Percentiles rank a stretch among this genome's conserved stretches.
phyloP scores from a whole-genome alignment of 2,888 invertebrate species.

The Andricus curvator region DNA sequence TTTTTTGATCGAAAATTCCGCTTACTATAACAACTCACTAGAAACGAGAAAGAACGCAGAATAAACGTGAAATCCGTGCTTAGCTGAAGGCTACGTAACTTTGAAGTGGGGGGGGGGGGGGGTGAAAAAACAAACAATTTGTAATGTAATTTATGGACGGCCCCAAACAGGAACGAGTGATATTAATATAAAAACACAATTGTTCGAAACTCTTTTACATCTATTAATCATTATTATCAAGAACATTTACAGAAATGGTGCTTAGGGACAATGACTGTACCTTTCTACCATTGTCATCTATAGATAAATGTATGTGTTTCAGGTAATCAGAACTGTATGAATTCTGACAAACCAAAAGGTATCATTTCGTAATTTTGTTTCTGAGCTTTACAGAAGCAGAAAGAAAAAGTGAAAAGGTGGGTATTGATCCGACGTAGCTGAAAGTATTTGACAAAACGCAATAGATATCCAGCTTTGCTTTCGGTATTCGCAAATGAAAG shows the following conservation, averaged over 20 bases:
- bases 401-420: constrained; percentile 29
- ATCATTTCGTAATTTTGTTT: constrained; percentile 14
- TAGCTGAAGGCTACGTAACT: no score
- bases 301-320: background rate
- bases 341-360: background rate
- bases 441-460: constrained; percentile 29
- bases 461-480: constrained; percentile 35
- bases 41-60: no score
- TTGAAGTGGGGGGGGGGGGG: no score
- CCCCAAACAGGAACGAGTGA: no score
- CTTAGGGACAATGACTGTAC: background rate
- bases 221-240: background rate
- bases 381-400: constrained; percentile 35
- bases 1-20: no score
- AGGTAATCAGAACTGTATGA: constrained; percentile 8
- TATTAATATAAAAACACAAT: background rate
- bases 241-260: background rate
- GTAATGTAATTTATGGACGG: no score
- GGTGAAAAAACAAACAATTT: no score
- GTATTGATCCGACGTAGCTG: constrained; percentile 31
- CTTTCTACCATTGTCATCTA: background rate
- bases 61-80: no score
- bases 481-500: constrained; percentile 20
- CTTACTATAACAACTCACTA: no score
- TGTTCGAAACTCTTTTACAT: background rate